Conservation (phyloP, 2,888 invertebrate genomes). For the Brachylomia viminalis region DNA sequence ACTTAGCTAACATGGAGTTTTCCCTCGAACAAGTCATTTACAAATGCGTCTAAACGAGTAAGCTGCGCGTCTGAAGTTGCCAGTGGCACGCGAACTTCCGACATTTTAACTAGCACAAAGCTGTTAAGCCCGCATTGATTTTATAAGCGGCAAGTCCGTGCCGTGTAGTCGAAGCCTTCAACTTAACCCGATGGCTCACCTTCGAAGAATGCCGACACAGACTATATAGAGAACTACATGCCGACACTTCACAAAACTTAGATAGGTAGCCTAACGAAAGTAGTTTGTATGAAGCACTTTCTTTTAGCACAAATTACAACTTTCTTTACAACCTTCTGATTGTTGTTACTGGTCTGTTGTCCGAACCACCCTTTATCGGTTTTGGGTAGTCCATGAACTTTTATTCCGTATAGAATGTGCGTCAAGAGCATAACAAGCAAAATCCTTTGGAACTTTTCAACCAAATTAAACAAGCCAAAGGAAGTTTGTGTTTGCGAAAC, state of each 20-base stretch:
- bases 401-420: constrained; percentile 41
- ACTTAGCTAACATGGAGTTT: constrained; percentile 56
- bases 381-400: constrained; percentile 28
- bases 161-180: constrained; percentile 71
- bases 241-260: constrained; percentile 77
- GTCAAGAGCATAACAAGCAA: constrained; percentile 61
- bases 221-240: no score
- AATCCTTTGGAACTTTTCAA: constrained; percentile 61
- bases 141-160: constrained; percentile 75
- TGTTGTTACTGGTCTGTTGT: constrained; percentile 66
- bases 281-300: constrained; percentile 78
- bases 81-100: constrained; percentile 78
- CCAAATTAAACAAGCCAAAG: constrained; percentile 61
- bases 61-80: constrained; percentile 67
- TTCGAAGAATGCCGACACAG: constrained; percentile 70
- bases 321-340: constrained; percentile 73
- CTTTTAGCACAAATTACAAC: constrained; percentile 72
- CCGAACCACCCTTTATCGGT: constrained; percentile 45
- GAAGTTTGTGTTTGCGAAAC: constrained; percentile 58
- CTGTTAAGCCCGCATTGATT: constrained; percentile 82
- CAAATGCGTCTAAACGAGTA: constrained; percentile 68
- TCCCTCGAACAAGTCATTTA: constrained; percentile 68
- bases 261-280: constrained; percentile 80
- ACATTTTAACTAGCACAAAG: constrained; percentile 81
- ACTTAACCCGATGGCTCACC: constrained; percentile 74